A percentile compares a stretch with the other conserved stretches of the same genome.
Conservation (phyloP, 2,888 invertebrate species). For the Cylloceria caligata region DNA sequence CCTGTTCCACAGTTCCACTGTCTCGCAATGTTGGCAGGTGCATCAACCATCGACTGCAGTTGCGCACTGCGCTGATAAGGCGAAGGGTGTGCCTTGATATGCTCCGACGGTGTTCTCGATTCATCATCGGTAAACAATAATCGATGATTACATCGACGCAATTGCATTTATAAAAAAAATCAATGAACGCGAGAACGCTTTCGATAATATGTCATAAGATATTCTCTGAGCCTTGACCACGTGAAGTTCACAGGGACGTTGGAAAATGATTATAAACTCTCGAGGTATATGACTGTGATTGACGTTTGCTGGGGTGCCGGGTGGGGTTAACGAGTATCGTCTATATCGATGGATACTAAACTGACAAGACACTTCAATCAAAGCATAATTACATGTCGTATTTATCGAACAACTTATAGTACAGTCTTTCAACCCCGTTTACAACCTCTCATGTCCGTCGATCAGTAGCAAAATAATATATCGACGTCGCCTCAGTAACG, state of each 20-base stretch:
- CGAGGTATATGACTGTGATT: constrained; percentile 12
- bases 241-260: too few relatives aligned
- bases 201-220: too few relatives aligned
- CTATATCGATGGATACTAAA: neutral
- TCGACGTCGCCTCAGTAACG: neutral
- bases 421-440: neutral
- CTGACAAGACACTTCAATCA: neutral
- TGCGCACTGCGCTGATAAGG: constrained; percentile 46
- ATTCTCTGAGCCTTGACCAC: too few relatives aligned
- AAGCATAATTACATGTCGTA: constrained; percentile 13
- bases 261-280: neutral
- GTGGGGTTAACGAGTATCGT: neutral
- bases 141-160: neutral
- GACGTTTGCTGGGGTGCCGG: neutral
- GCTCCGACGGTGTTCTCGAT: constrained; percentile 18
- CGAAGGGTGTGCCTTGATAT: constrained; percentile 32
- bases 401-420: neutral
- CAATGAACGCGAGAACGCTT: neutral
- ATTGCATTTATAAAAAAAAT: constrained; percentile 18
- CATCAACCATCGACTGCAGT: constrained; percentile 53
- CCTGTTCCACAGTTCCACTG: too few relatives aligned
- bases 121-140: constrained; percentile 14
- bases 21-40: constrained; percentile 21
- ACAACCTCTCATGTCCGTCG: constrained; percentile 6
- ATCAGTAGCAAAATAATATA: constrained; percentile 9